Evolutionary conservation across 2,888 invertebrate genomes (phyloP).

Genomic region (Tipula helvola): DNA sequence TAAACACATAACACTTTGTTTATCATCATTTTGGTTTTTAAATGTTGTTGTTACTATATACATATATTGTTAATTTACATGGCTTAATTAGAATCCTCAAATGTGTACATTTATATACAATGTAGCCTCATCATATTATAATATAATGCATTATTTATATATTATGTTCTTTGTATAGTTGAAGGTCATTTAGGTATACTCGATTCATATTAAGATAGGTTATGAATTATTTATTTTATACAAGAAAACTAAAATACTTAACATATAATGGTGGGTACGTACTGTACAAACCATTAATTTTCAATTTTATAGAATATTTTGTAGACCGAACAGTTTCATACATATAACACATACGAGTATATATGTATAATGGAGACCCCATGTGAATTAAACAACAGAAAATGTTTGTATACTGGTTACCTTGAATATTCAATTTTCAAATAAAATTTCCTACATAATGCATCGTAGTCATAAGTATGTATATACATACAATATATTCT

Average conservation of each 20-base stretch:
- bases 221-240: background rate
- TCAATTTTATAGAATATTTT: background rate
- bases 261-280: background rate
- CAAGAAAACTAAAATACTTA: background rate
- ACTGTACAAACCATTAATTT: background rate
- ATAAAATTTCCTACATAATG: background rate
- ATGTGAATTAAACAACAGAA: background rate
- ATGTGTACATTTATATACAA: background rate
- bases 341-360: background rate
- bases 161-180: background rate
- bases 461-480: background rate
- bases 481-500: background rate
- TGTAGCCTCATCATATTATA: background rate
- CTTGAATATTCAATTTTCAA: background rate
- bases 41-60: background rate
- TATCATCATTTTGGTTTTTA: background rate
- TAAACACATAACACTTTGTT: background rate
- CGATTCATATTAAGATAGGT: background rate
- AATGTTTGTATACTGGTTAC: background rate
- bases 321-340: background rate
- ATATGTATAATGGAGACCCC: background rate
- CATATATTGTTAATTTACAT: background rate
- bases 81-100: background rate
- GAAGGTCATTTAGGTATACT: background rate
- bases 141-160: background rate